Evolutionary conservation across 1,140 invertebrate species (phyloP), one percentile per base, ranked within the genome.

Genomic region (Macrotrachela quadricornifera): DNA sequence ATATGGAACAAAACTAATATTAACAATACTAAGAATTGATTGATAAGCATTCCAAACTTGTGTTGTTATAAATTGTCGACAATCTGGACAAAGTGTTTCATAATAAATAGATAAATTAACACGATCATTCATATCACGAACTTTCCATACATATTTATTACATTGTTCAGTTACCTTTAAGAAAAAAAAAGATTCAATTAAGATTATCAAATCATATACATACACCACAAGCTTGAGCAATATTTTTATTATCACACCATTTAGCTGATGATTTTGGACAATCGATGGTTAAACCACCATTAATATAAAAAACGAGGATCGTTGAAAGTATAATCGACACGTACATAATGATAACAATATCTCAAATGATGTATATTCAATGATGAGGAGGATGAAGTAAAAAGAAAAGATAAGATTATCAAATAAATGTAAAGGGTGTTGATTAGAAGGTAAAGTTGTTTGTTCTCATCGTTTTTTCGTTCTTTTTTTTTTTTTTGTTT

Each of bases 51-150:
- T 79, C 46, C 75, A 64, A 50, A 92, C 66, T 64, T 90, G 82
- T 60, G 76, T 76, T 0, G 77, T 67, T 55, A 90, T 76, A 68
- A 90, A 91, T 63, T 78, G 76, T 59, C 80, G 79, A 15, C 85
- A 87, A 69, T 91, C 85, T 17, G 86, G 83, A 71, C 87, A 92
- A 2, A 90, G 65, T 6, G 82, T 80, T 68, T 92, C 86, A 70
- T 87, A 90, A 65, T 83, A 90, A 15, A 91, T 77, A 48, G 77
- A 76, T 12, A 90, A 70, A 61, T 70, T 59, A 1, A 74, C 69
- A 30, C 21, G 21, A 0, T 45, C 37, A 46, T 38, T 40, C 10
- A 11, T 14, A 9, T 18, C 53, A 0, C 51, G 55, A 21, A 46
- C 6, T 4, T 48, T 49, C 50, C 60, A 59, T 39, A 52, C 51